These are phyloP conservation scores for Anableps anableps DNA, from an alignment of 2,797 vertebrate genomes.

Conservation along the genomic window DNA sequence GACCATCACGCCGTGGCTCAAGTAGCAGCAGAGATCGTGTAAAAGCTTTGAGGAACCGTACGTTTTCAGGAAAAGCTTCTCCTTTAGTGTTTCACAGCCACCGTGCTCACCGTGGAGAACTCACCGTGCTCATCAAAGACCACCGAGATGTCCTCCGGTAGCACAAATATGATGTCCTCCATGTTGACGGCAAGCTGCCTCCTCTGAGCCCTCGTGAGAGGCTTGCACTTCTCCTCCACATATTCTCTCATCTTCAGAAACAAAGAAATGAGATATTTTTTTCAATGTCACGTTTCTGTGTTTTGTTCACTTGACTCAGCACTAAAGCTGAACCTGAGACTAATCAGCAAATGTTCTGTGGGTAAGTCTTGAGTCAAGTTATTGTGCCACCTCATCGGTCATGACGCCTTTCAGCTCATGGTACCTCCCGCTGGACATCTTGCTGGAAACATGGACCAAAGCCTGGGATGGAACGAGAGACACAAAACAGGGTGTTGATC, in stretches of 20 bases:
- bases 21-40: not conserved
- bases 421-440: constrained; percentile 67
- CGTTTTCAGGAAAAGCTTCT: too few species aligned
- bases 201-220: constrained; percentile 47
- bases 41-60: not conserved
- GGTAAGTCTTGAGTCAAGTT: not conserved
- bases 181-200: constrained; percentile 49
- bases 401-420: constrained; percentile 53
- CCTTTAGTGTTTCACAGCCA: not conserved
- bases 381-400: constrained; percentile 63
- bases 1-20: not conserved
- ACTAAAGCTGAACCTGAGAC: not conserved
- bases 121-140: constrained; percentile 59
- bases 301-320: not conserved
- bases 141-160: constrained; percentile 68
- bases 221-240: constrained; percentile 49
- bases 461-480: constrained; percentile 49
- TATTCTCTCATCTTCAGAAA: constrained; percentile 60
- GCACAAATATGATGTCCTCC: constrained; percentile 67
- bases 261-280: not conserved
- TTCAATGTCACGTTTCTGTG: not conserved
- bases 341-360: not conserved
- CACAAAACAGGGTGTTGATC: too few species aligned
- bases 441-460: constrained; percentile 63
- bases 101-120: constrained; percentile 21